Evolutionary conservation across 2,888 invertebrate species (phyloP).

Genomic region (Folsomia manolachei): DNA sequence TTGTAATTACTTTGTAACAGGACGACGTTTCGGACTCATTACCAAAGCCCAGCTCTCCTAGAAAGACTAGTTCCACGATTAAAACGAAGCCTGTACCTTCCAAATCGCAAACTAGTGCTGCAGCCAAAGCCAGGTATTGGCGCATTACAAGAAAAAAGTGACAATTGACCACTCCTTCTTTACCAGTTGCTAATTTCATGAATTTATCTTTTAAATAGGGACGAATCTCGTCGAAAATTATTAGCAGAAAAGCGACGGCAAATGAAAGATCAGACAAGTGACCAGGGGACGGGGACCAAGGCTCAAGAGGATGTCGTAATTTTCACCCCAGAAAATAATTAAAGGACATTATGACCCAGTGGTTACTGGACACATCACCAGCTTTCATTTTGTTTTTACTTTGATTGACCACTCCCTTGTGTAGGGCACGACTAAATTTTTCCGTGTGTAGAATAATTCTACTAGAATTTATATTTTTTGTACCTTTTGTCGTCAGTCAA

Average conservation of each 20-base stretch:
- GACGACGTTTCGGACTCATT: neutral
- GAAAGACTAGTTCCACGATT: constrained; percentile 11
- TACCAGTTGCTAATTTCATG: too few relatives aligned
- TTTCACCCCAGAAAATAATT: constrained; percentile 37
- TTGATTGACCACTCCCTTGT: too few relatives aligned
- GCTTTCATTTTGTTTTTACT: too few relatives aligned
- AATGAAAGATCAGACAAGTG: constrained; percentile 57
- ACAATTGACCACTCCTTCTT: too few relatives aligned
- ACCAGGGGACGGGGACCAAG: constrained; percentile 28
- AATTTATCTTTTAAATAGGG: constrained; percentile 51
- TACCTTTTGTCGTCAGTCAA: neutral
- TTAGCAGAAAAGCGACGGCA: constrained; percentile 70
- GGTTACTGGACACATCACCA: neutral
- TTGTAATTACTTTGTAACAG: constrained; percentile 1
- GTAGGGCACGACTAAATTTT: neutral
- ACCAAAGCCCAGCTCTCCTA: constrained; percentile 1
- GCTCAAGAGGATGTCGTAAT: constrained; percentile 42
- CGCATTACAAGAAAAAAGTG: too few relatives aligned
- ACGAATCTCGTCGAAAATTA: constrained; percentile 72
- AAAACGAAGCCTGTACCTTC: constrained; percentile 10
- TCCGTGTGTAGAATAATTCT: neutral
- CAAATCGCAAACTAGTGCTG: constrained; percentile 28
- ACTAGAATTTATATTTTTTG: neutral
- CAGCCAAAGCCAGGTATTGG: constrained; percentile 39
- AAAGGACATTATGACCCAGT: neutral